Conservation (phyloP, 2,888 invertebrate genomes). For the Perizoma flavofasciatum region DNA sequence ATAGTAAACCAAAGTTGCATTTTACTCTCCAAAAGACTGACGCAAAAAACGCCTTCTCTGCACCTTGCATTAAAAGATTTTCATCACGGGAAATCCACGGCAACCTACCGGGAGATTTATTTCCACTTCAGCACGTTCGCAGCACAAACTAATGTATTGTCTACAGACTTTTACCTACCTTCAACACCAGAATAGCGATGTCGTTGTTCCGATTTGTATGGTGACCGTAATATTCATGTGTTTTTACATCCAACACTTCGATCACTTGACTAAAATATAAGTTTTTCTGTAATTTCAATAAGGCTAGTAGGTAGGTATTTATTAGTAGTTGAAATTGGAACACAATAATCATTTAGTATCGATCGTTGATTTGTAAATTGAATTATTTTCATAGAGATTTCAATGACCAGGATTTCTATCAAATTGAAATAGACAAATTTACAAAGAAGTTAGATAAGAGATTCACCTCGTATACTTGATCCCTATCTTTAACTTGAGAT, state of each 20-base stretch:
- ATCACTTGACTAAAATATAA: slow-evolving; percentile 56
- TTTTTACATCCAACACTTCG: slow-evolving; percentile 56
- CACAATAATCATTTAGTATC: too few relatives aligned
- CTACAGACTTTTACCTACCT: slow-evolving; percentile 46
- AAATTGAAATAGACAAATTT: too few relatives aligned
- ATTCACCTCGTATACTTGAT: too few relatives aligned
- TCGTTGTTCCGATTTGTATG: slow-evolving; percentile 61
- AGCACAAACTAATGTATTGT: slow-evolving; percentile 22
- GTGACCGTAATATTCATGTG: slow-evolving; percentile 65
- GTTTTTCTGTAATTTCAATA: background rate
- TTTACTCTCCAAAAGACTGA: too few relatives aligned
- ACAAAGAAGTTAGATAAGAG: too few relatives aligned
- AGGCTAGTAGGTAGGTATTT: too few relatives aligned
- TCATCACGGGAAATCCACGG: slow-evolving; percentile 12
- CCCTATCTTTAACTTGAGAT: too few relatives aligned
- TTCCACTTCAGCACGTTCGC: slow-evolving; percentile 32
- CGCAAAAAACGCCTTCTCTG: background rate
- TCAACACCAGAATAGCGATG: slow-evolving; percentile 62
- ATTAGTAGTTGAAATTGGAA: too few relatives aligned
- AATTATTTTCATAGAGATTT: too few relatives aligned
- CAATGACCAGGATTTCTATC: too few relatives aligned
- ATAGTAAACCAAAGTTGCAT: too few relatives aligned
- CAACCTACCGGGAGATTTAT: slow-evolving; percentile 17
- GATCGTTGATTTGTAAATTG: too few relatives aligned
- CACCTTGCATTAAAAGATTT: slow-evolving; percentile 9